Conservation (phyloP, 2,797 vertebrate species). For the Cirrhinus molitorella region DNA sequence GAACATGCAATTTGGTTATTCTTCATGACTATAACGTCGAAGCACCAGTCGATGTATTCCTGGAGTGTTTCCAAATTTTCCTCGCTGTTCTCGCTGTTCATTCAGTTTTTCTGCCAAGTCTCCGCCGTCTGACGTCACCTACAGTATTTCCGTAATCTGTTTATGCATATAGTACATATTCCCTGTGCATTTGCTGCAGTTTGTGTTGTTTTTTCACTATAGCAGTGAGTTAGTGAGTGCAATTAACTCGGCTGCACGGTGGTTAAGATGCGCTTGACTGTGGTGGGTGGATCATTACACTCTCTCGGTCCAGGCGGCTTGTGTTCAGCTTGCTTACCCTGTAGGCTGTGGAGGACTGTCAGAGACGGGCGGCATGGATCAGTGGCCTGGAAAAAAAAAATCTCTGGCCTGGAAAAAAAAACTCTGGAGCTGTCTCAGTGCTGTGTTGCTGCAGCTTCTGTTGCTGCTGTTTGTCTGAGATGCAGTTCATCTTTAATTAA, state of each 20-base stretch:
- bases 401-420: no score
- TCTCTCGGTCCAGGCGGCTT: slow-evolving; percentile 5
- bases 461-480: no score
- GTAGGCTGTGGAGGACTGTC: slow-evolving; percentile 39
- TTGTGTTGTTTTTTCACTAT: neutral
- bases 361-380: slow-evolving; percentile 48
- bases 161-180: neutral
- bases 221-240: neutral
- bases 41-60: no score
- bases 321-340: slow-evolving; percentile 15
- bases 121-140: no score
- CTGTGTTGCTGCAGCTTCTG: no score
- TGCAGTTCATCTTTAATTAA: no score
- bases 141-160: neutral
- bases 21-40: no score
- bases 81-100: no score
- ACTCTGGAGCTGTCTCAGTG: no score
- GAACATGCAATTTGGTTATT: no score
- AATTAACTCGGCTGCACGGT: neutral
- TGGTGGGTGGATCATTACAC: slow-evolving; percentile 16
- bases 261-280: slow-evolving; percentile 16
- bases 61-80: no score
- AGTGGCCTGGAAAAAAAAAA: slow-evolving; percentile 61
- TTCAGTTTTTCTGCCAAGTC: no score
- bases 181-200: neutral